These are phyloP conservation scores for Acyrthosiphon pisum DNA, from an alignment of 1,140 invertebrate species.

Conservation along the genomic window DNA sequence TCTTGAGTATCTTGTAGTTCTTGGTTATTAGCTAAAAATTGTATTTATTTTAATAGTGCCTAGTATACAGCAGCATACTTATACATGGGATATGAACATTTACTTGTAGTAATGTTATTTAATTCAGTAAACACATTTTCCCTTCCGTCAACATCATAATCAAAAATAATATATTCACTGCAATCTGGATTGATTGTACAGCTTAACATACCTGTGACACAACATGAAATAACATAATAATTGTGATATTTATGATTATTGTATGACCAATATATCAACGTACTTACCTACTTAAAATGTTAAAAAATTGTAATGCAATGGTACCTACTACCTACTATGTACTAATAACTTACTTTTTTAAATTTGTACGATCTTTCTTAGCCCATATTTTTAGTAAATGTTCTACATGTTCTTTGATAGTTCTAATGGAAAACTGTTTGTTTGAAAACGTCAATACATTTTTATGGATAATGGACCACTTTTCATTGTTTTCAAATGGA, in stretches of 20 bases:
- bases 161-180: too few species aligned
- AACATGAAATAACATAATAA: too few species aligned
- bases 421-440: neutral
- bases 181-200: too few species aligned
- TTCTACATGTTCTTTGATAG: neutral
- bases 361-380: neutral
- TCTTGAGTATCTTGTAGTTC: neutral
- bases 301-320: neutral
- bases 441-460: neutral
- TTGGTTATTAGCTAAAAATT: neutral
- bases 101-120: too few species aligned
- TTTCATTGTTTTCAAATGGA: constrained; percentile 14
- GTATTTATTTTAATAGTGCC: neutral
- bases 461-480: neutral
- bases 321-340: too few species aligned
- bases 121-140: too few species aligned
- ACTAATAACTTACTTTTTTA: constrained; percentile 1
- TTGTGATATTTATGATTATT: too few species aligned
- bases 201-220: too few species aligned
- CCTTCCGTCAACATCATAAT: too few species aligned
- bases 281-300: neutral
- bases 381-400: neutral
- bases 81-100: neutral
- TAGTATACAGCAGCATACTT: neutral
- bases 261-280: too few species aligned